Evolutionary conservation across 2,888 invertebrate species (phyloP).

Genomic region (Polyommatus iphigenia): DNA sequence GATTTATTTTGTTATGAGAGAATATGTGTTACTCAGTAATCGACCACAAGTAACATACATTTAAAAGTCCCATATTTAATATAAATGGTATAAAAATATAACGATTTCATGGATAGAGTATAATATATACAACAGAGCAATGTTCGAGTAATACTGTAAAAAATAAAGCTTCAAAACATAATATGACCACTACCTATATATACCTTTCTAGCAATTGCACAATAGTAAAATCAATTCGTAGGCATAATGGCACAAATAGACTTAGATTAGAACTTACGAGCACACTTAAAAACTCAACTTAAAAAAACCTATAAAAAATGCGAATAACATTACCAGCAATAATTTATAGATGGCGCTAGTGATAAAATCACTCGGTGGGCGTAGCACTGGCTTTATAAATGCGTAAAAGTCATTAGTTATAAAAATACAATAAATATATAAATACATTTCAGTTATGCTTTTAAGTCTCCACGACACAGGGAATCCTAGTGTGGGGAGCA

Average conservation of each 20-base stretch:
- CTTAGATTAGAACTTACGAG: slow-evolving; percentile 49
- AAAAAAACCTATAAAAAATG: background rate
- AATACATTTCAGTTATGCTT: background rate
- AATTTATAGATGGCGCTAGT: background rate
- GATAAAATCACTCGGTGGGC: slow-evolving; percentile 1
- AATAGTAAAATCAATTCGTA: slow-evolving; percentile 22
- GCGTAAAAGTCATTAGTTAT: background rate
- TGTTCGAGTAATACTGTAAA: slow-evolving; percentile 29
- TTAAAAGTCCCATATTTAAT: slow-evolving; percentile 19
- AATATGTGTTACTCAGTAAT: background rate
- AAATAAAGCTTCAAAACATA: slow-evolving; percentile 30
- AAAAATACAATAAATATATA: too few species aligned
- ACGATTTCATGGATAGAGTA: slow-evolving; percentile 11
- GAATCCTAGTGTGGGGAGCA: too few species aligned
- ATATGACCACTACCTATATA: slow-evolving; percentile 13
- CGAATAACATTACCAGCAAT: background rate
- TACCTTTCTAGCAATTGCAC: slow-evolving; percentile 23
- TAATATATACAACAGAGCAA: slow-evolving; percentile 23
- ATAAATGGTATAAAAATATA: slow-evolving; percentile 28
- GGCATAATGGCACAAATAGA: slow-evolving; percentile 40
- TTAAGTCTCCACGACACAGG: too few species aligned
- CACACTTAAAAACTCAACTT: background rate
- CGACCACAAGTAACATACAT: background rate
- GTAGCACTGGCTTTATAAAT: background rate
- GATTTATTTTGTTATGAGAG: background rate